Evolutionary conservation across 2,888 invertebrate species (phyloP).

Genomic region (Drosophila atroscutellata): DNA sequence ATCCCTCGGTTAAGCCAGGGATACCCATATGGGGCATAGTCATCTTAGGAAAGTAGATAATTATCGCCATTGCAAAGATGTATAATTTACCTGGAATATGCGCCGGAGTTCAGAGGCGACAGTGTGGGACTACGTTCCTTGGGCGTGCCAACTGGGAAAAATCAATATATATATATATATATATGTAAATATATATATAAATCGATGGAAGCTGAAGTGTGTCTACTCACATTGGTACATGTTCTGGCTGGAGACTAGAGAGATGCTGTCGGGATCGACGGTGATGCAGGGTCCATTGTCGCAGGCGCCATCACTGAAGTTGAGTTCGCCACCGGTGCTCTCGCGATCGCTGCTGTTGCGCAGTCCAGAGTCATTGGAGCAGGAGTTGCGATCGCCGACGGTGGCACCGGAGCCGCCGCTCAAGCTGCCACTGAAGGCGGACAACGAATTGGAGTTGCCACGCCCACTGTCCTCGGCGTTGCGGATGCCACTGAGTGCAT

Average conservation of each 20-base stretch:
- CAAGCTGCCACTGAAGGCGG: conserved; percentile 83
- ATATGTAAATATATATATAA: background rate
- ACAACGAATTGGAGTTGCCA: conserved; percentile 90
- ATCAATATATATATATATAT: background rate
- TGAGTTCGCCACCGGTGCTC: conserved; percentile 91
- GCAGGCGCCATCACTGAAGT: conserved; percentile 89
- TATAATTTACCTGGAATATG: conserved; percentile 88
- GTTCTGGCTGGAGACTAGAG: conserved; percentile 85
- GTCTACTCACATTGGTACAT: conserved; percentile 85
- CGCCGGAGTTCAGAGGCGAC: conserved; percentile 91
- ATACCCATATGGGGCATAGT: background rate
- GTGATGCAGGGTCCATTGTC: conserved; percentile 85
- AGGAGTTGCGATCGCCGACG: conserved; percentile 91
- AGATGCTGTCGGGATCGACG: conserved; percentile 85
- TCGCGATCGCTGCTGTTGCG: conserved; percentile 92
- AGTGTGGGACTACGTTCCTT: conserved; percentile 94
- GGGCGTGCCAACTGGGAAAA: conserved; percentile 89
- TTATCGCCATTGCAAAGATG: background rate
- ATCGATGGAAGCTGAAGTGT: background rate
- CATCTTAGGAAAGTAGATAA: background rate
- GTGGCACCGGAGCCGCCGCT: conserved; percentile 84
- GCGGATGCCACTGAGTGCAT: conserved; percentile 87
- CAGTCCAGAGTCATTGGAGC: conserved; percentile 94
- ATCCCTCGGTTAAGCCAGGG: rapidly evolving
- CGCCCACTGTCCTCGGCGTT: conserved; percentile 89